A percentile compares a stretch with the other conserved stretches of the same genome.
Conservation (phyloP, 2,113 vertebrate species). For the Lucifuga dentata region DNA sequence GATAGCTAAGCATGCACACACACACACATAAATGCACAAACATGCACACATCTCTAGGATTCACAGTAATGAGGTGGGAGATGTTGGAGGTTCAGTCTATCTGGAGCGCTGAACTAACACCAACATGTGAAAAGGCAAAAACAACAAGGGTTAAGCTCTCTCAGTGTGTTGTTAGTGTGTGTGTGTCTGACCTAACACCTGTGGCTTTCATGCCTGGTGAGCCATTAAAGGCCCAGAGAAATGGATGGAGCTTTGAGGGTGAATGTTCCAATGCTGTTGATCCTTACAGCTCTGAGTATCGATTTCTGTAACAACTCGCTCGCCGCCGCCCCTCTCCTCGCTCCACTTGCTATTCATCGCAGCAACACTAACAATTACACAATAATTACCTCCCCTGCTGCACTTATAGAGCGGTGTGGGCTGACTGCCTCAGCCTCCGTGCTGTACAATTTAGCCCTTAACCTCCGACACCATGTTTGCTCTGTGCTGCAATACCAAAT, state of each 20-base stretch:
- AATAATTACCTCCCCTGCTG: conserved; percentile 49
- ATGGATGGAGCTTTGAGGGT: neutral
- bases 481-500: no score
- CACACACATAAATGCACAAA: neutral
- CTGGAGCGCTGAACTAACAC: neutral
- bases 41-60: neutral
- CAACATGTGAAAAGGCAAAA: neutral
- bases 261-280: neutral
- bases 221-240: conserved; percentile 14
- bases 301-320: conserved; percentile 31
- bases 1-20: no score
- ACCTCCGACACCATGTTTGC: conserved; percentile 31
- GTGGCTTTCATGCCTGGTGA: conserved; percentile 13
- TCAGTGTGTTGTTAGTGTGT: neutral
- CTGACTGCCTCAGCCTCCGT: neutral
- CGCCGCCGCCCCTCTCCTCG: conserved; percentile 4
- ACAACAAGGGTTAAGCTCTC: neutral
- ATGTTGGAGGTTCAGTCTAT: neutral
- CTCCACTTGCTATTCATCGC: conserved; percentile 31
- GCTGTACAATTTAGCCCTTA: conserved; percentile 31
- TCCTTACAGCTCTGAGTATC: conserved; percentile 19
- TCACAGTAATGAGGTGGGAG: neutral
- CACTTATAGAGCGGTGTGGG: neutral
- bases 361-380: conserved; percentile 68
- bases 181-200: neutral